phyloP scores from a whole-genome alignment of 2,888 invertebrate genomes.

The Leucozona laternaria region DNA sequence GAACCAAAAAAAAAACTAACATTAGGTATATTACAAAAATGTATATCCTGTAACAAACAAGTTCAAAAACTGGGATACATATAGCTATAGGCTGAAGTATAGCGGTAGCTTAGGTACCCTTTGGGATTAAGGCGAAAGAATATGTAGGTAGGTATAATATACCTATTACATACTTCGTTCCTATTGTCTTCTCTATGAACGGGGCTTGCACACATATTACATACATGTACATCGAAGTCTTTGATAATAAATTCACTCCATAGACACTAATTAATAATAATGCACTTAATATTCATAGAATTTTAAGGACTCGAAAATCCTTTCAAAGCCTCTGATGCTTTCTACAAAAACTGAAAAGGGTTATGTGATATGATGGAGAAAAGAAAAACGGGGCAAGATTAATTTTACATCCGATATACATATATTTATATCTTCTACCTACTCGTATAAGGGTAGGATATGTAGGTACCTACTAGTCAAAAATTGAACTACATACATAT shows the following conservation, averaged over 20 bases:
- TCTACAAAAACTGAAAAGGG: constrained; percentile 27
- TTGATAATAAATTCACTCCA: constrained; percentile 67
- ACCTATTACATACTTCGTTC: neutral
- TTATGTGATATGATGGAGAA: constrained; percentile 6
- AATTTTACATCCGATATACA: neutral
- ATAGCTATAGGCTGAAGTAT: neutral
- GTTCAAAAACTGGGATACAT: constrained; percentile 14
- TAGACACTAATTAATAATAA: constrained; percentile 74
- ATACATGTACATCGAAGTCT: constrained; percentile 14
- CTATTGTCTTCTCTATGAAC: constrained; percentile 11
- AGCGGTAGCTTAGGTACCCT: constrained; percentile 15
- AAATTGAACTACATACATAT: no score
- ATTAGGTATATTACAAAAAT: constrained; percentile 3
- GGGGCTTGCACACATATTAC: neutral
- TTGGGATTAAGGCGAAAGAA: constrained; percentile 27
- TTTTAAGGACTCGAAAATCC: constrained; percentile 74
- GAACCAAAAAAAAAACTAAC: constrained; percentile 16
- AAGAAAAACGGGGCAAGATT: neutral
- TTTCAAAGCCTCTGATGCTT: constrained; percentile 37
- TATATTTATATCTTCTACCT: neutral
- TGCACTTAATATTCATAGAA: constrained; percentile 74
- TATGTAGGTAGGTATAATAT: neutral
- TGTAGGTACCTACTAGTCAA: no score
- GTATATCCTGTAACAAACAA: constrained; percentile 24
- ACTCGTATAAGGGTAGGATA: neutral